Evolutionary conservation across 2,888 invertebrate species (phyloP).

Genomic region (Hedychridium roseum): DNA sequence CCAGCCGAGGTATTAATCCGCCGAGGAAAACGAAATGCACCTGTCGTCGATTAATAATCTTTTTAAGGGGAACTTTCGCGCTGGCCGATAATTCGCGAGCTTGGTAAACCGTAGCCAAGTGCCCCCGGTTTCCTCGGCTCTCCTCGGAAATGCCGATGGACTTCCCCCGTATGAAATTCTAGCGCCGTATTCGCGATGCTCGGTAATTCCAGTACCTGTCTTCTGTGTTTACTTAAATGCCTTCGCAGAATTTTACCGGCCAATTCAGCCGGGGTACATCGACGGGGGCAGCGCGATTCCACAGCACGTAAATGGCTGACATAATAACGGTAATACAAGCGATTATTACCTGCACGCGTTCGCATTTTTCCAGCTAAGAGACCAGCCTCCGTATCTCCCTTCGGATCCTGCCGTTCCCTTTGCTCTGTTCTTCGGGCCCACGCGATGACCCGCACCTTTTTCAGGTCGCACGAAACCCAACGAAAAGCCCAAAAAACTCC

Average conservation of each 20-base stretch:
- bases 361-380: constrained; percentile 45
- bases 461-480: constrained; percentile 21
- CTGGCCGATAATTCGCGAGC: no score
- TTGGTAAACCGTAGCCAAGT: no score
- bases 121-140: no score
- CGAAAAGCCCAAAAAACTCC: no score
- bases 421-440: constrained; percentile 22
- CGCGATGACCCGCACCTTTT: constrained; percentile 37
- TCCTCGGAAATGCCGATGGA: no score
- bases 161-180: no score
- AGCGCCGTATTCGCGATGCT: no score
- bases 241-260: constrained; percentile 47
- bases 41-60: no score
- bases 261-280: constrained; percentile 44
- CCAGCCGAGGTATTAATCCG: background rate
- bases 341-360: constrained; percentile 60
- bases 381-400: constrained; percentile 28
- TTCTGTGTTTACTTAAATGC: constrained; percentile 40
- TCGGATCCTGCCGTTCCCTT: constrained; percentile 17
- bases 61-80: no score
- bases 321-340: constrained; percentile 55
- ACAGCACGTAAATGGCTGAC: constrained; percentile 49
- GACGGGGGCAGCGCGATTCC: constrained; percentile 32
- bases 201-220: background rate
- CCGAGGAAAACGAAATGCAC: no score